phyloP scores from a whole-genome alignment of 2,888 invertebrate genomes.

The Chloroclysta siterata region DNA sequence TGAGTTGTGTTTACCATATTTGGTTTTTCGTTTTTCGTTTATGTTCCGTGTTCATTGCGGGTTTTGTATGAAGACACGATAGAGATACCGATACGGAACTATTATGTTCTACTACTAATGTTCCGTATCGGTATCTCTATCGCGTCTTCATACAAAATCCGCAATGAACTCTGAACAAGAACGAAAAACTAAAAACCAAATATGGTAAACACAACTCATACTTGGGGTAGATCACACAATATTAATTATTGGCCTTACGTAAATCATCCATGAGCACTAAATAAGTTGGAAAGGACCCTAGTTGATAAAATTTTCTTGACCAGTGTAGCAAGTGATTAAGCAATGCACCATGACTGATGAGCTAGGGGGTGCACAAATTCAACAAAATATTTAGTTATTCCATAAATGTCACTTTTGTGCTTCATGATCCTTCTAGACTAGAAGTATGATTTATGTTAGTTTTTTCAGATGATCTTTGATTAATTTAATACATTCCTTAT shows the following conservation, averaged over 20 bases:
- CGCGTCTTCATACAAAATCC: too few relatives aligned
- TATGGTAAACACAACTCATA: too few relatives aligned
- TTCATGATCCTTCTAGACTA: conserved; percentile 67
- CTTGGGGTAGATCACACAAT: background rate
- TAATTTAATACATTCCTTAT: background rate
- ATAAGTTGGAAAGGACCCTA: conserved; percentile 27
- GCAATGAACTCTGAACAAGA: too few relatives aligned
- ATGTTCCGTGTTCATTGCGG: too few relatives aligned
- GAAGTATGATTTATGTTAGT: conserved; percentile 35
- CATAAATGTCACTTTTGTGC: conserved; percentile 49
- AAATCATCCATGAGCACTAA: background rate
- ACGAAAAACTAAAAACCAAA: too few relatives aligned
- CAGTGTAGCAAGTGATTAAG: conserved; percentile 36
- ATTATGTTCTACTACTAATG: too few relatives aligned
- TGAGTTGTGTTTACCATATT: too few relatives aligned
- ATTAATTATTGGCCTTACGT: background rate
- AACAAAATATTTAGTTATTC: conserved; percentile 52
- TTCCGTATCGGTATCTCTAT: too few relatives aligned
- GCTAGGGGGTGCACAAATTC: conserved; percentile 61
- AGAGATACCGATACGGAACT: too few relatives aligned
- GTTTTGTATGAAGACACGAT: too few relatives aligned
- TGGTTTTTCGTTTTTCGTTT: too few relatives aligned
- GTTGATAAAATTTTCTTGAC: conserved; percentile 47
- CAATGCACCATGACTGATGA: conserved; percentile 67
- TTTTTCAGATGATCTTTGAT: background rate